A percentile compares a stretch with the other conserved stretches of the same genome.
These are phyloP conservation scores for Geothlypis trichas DNA, from an alignment of 2,113 vertebrate genomes.

Conservation along the genomic window DNA sequence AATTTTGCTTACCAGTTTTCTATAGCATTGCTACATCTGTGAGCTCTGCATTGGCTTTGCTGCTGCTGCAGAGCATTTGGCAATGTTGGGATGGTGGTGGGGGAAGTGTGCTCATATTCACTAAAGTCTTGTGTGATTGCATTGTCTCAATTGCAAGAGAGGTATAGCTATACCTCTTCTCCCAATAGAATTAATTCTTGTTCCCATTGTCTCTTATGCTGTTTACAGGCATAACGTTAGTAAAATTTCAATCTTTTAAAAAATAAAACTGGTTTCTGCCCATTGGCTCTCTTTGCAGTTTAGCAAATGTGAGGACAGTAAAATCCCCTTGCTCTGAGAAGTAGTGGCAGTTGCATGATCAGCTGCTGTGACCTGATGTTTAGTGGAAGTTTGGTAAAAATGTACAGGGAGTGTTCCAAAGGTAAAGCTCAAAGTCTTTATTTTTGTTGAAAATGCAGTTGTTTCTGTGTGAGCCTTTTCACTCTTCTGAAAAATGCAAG, in stretches of 20 bases:
- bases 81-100: background rate
- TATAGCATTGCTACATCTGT: accelerated
- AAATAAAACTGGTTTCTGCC: background rate
- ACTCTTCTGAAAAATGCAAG: background rate
- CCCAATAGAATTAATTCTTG: background rate
- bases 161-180: background rate
- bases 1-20: background rate
- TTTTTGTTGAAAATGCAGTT: background rate
- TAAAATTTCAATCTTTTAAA: background rate
- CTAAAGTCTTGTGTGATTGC: background rate
- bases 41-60: background rate
- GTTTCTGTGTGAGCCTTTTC: background rate
- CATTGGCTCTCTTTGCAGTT: background rate
- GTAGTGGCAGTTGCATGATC: background rate
- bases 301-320: background rate
- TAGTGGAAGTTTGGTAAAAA: background rate
- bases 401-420: background rate
- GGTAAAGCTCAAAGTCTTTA: background rate
- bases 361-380: background rate
- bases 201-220: background rate
- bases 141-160: background rate
- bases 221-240: background rate
- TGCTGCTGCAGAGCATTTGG: background rate
- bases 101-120: background rate
- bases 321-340: background rate